A percentile compares a stretch with the other conserved stretches of the same genome.
These are phyloP conservation scores for Lamellibrachia luymesi DNA, from an alignment of 1,140 invertebrate genomes.

Conservation along the genomic window DNA sequence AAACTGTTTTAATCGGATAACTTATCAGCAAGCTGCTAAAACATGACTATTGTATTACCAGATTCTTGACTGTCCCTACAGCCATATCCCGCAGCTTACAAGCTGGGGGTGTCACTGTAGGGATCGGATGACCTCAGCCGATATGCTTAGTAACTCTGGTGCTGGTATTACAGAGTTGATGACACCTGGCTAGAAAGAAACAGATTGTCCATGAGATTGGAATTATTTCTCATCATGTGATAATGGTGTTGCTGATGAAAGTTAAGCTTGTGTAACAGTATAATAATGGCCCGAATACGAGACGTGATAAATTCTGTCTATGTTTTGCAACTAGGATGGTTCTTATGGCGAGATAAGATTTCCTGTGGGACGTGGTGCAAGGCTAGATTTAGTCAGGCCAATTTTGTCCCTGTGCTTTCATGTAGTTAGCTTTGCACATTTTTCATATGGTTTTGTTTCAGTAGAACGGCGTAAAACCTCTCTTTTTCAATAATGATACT, in stretches of 20 bases:
- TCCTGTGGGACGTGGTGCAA: background rate
- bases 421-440: background rate
- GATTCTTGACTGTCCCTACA: background rate
- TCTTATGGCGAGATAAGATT: background rate
- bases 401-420: background rate
- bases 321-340: background rate
- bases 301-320: background rate
- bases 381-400: background rate
- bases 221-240: background rate
- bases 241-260: background rate
- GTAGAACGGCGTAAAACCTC: no score
- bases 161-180: background rate
- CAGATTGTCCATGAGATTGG: background rate
- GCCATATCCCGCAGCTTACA: background rate
- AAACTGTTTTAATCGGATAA: slow-evolving; percentile 1
- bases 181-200: background rate
- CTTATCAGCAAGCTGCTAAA: background rate
- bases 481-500: no score
- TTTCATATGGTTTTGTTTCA: background rate
- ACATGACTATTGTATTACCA: background rate
- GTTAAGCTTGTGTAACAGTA: background rate
- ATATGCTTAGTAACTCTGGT: background rate
- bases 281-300: background rate
- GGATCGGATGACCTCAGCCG: background rate
- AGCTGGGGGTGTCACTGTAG: background rate